Evolutionary conservation across 2,113 vertebrate genomes (phyloP).

Genomic region (Athene noctua): DNA sequence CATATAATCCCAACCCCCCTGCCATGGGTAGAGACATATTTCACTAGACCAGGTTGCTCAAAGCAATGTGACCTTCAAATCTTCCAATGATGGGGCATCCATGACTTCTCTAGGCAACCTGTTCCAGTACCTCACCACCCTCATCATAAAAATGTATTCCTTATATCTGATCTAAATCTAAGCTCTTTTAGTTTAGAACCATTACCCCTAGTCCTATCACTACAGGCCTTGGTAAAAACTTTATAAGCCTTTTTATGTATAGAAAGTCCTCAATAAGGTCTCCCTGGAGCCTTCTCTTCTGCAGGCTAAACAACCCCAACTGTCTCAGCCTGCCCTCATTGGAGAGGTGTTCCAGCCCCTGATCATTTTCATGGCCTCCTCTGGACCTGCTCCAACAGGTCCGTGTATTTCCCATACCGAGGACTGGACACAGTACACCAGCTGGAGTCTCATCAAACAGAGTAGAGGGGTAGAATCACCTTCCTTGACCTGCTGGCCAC

Average conservation of each 20-base stretch:
- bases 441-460: not conserved
- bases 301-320: not conserved
- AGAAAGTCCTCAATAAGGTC: not conserved
- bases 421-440: fast-evolving
- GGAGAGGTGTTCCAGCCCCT: not conserved
- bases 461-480: not conserved
- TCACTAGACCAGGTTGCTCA: not conserved
- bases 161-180: not conserved
- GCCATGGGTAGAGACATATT: not conserved
- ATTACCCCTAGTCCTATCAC: not conserved
- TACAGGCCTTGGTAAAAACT: not conserved
- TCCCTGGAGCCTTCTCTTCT: not conserved
- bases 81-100: not conserved
- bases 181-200: not conserved
- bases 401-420: too few species aligned
- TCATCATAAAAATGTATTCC: not conserved
- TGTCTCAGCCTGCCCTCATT: not conserved
- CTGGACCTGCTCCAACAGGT: not conserved
- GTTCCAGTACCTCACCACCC: not conserved
- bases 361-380: not conserved
- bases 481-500: not conserved
- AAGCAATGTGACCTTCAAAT: not conserved
- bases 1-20: not conserved
- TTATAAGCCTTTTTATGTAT: not conserved
- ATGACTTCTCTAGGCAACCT: not conserved